Conservation (phyloP, 2,888 invertebrate genomes). For the Mactromeris polynyma region DNA sequence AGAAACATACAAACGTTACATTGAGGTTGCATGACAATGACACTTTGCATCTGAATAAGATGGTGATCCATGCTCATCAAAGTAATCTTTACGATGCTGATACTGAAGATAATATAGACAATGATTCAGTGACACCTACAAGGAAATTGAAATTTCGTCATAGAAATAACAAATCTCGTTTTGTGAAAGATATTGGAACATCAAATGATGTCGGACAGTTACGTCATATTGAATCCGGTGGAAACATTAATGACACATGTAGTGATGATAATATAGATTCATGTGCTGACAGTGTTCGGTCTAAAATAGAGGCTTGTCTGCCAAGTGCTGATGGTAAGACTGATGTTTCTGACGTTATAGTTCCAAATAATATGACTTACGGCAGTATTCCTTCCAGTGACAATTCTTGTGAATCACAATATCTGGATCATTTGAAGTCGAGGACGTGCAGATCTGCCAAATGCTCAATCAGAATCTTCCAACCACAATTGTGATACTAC, state of each 20-base stretch:
- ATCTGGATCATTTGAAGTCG: background rate
- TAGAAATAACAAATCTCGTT: background rate
- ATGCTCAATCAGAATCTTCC: conserved; percentile 5
- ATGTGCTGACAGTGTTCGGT: background rate
- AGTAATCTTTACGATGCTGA: conserved; percentile 19
- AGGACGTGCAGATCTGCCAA: background rate
- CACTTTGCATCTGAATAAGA: background rate
- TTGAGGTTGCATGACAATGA: background rate
- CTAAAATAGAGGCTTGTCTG: background rate
- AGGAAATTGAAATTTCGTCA: background rate
- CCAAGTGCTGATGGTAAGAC: background rate
- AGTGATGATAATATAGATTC: background rate
- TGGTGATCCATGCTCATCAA: background rate
- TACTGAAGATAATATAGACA: conserved; percentile 26
- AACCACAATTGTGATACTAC: background rate
- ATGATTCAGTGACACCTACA: background rate
- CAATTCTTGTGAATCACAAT: background rate
- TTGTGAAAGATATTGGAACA: background rate
- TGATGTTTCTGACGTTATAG: background rate
- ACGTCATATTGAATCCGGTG: background rate
- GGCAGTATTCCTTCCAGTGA: background rate
- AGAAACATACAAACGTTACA: conserved; percentile 20
- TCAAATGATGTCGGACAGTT: background rate
- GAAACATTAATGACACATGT: background rate
- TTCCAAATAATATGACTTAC: background rate